A percentile compares a stretch with the other conserved stretches of the same genome.
phyloP scores from a whole-genome alignment of 2,797 vertebrate genomes.

The Onychomys torridus region DNA sequence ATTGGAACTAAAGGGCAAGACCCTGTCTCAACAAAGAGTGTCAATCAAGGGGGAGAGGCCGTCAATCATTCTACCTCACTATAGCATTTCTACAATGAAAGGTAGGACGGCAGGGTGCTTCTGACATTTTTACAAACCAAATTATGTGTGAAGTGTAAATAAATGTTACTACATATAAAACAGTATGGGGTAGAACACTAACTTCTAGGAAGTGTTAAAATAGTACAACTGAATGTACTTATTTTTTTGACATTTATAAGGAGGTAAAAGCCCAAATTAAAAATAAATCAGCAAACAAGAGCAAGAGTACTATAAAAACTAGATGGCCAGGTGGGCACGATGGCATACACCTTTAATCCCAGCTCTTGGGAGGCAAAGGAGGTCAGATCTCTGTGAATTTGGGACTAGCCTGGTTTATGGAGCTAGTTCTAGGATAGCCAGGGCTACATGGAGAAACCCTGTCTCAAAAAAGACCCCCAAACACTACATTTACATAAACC shows the following conservation, averaged over 20 bases:
- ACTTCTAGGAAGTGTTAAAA: constrained; percentile 31
- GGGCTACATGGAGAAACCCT: background rate
- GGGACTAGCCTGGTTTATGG: background rate
- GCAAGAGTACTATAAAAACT: constrained; percentile 14
- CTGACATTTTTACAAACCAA: constrained; percentile 25
- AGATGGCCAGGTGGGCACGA: background rate
- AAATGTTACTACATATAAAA: background rate
- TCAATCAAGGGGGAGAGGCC: background rate
- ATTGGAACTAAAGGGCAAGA: background rate
- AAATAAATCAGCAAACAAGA: background rate
- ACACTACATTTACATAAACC: constrained; percentile 2
- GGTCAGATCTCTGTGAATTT: background rate
- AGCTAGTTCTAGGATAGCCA: background rate
- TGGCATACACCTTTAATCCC: background rate
- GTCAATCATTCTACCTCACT: background rate
- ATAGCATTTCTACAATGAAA: background rate
- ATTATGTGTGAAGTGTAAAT: background rate
- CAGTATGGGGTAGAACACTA: background rate
- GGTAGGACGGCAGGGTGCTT: background rate
- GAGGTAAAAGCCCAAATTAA: constrained; percentile 7
- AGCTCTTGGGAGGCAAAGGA: background rate
- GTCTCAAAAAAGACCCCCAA: background rate
- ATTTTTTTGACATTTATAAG: constrained; percentile 29
- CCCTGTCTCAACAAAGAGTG: background rate
- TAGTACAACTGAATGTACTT: background rate